phyloP scores from a whole-genome alignment of 2,113 vertebrate species.

The Phalacrocorax pelagicus region DNA sequence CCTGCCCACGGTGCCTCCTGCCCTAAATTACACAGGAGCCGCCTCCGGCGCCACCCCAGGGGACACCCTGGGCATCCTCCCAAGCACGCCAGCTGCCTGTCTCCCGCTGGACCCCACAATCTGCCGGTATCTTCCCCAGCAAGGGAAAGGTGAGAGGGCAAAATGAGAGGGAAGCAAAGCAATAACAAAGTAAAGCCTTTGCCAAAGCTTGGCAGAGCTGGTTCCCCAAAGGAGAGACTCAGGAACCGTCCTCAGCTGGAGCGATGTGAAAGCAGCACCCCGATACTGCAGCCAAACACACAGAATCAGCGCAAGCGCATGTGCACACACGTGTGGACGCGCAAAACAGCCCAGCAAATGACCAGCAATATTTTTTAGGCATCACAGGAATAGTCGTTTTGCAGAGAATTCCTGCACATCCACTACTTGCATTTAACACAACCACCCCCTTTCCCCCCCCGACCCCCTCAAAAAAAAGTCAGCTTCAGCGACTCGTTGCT shows the following conservation, averaged over 20 bases:
- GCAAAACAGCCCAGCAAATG: background rate
- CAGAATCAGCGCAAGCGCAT: fast-evolving
- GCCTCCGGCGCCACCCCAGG: background rate
- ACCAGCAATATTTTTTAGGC: background rate
- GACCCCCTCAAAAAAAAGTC: background rate
- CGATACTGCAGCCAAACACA: background rate
- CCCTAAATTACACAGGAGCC: background rate
- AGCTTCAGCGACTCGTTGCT: background rate
- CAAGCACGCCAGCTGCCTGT: fast-evolving
- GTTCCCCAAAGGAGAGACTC: background rate
- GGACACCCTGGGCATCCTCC: background rate
- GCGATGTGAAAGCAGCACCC: background rate
- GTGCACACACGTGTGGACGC: background rate
- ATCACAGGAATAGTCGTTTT: background rate
- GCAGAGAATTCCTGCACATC: background rate
- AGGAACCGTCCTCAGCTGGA: background rate
- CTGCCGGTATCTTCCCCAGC: background rate
- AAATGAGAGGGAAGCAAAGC: background rate
- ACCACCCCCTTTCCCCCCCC: too few species aligned
- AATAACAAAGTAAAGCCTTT: background rate
- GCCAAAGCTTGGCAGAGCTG: background rate
- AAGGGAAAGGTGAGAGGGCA: background rate
- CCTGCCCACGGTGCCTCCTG: background rate
- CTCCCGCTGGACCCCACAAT: fast-evolving
- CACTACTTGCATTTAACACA: background rate